These are phyloP conservation scores for Amiota minor DNA, from an alignment of 2,888 invertebrate species.

Conservation along the genomic window DNA sequence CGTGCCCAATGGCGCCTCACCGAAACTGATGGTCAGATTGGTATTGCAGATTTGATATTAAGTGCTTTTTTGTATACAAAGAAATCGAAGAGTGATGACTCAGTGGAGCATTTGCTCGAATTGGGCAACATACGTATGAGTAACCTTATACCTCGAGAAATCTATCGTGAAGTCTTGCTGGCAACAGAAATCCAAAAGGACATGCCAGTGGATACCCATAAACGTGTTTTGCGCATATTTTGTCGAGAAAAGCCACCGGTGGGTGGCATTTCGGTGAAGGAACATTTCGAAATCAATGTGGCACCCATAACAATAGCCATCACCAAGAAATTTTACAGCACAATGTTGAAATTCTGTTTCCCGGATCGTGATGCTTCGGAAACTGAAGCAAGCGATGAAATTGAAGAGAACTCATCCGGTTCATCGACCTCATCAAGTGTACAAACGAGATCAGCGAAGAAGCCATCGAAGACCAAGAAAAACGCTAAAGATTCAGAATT, in stretches of 20 bases:
- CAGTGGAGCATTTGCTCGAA: conserved; percentile 96
- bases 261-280: conserved; percentile 99
- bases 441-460: conserved; percentile 64
- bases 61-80: conserved; percentile 98
- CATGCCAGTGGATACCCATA: conserved; percentile 89
- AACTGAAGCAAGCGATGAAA: conserved; percentile 77
- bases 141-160: conserved; percentile 94
- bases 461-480: conserved; percentile 74
- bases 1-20: conserved; percentile 98
- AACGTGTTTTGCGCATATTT: conserved; percentile 93
- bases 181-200: conserved; percentile 86
- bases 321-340: conserved; percentile 97
- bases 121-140: conserved; percentile 96
- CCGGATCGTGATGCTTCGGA: conserved; percentile 92
- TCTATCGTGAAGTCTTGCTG: conserved; percentile 90
- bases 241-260: conserved; percentile 97
- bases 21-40: conserved; percentile 97
- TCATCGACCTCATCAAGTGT: conserved; percentile 75
- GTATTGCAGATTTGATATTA: conserved; percentile 95
- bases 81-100: conserved; percentile 96
- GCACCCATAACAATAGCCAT: conserved; percentile 93
- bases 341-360: conserved; percentile 98
- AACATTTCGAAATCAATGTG: conserved; percentile 98
- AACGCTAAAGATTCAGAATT: conserved; percentile 88
- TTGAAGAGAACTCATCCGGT: conserved; percentile 76